Percentiles rank a stretch among this genome's conserved stretches.
Evolutionary conservation across 2,113 vertebrate genomes (phyloP).

Genomic region (Boleophthalmus pectinirostris): DNA sequence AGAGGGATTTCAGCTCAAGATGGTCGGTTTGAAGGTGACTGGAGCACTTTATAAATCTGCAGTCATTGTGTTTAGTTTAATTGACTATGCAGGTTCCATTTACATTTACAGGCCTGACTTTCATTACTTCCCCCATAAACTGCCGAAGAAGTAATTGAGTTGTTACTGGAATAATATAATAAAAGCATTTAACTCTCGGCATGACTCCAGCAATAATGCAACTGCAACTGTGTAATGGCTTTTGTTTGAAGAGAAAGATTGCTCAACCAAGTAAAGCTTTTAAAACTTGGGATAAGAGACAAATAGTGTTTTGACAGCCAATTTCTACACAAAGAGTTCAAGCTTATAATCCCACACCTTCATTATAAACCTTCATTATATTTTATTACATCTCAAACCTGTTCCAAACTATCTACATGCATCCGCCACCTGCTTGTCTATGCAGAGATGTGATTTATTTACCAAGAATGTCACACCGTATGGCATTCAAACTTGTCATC

Average conservation of each 20-base stretch:
- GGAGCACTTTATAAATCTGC: neutral
- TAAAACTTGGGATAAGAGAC: neutral
- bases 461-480: no score
- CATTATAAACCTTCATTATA: no score
- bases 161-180: constrained; percentile 9
- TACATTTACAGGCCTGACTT: constrained; percentile 8
- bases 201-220: neutral
- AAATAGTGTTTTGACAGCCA: neutral
- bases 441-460: no score
- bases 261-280: neutral
- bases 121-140: neutral
- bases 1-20: constrained; percentile 35
- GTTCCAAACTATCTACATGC: no score
- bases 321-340: no score
- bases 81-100: neutral
- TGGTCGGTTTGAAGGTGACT: constrained; percentile 14
- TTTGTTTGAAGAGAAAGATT: constrained; percentile 9
- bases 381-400: no score
- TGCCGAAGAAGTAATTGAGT: constrained; percentile 12
- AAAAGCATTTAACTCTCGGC: neutral
- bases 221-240: constrained; percentile 5
- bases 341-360: no score
- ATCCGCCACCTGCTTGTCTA: no score
- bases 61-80: neutral
- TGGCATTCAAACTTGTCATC: no score